Base-by-base conservation (phyloP, 30 jellyfish, hydroid and myxozoan genomes). In the Cassiopea andromeda region DNA sequence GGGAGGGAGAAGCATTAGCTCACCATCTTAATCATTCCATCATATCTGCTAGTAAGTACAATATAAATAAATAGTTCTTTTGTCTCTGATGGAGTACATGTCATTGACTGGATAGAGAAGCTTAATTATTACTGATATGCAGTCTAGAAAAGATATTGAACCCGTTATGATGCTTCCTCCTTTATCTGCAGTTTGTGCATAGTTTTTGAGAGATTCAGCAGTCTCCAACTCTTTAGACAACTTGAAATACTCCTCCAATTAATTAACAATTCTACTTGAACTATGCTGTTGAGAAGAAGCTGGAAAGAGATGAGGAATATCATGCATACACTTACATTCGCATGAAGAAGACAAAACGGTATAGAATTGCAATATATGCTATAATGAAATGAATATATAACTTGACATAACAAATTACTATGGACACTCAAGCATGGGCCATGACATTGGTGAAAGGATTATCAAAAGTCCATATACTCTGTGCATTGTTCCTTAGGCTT, bases 141-240 rank as follows among this genome's bases (percentile, higher is more conserved):
- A 0, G 54, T 48, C 9, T 50, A 2, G 64, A 50, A 7, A 1
- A 16, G n/a, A n/a, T n/a, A n/a, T 49, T 46, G n/a, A 16, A 83
- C 91, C 91, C 46, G 91, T 43, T 73, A 83, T 83, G 14, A 83
- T 83, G 75, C 91, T 83, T 19, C 84, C n/a, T 15, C 84, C 91
- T 69, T 83, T 83, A 70, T 83, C 91, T 2, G 70, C 48, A 67
- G 47, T 82, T 70, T 54, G 18, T 10, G 70, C 91, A 48, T 43
- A 83, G 16, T 70, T 69, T 50, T 69, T 48, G 1, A 69, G 83
- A 1, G 64, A 46, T 1, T 82, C 84, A n/a, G 77, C 91, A 9
- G 91, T n/a, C 13, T 5, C 15, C 0, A 83, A 48, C 43, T 83
- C 91, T 83, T 83, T 75, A 48, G 69, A 85, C 84, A 83, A 58